A percentile compares a stretch with the other conserved stretches of the same genome.
phyloP scores from a whole-genome alignment of 2,888 invertebrate genomes.

The Temnothorax ravouxi region DNA sequence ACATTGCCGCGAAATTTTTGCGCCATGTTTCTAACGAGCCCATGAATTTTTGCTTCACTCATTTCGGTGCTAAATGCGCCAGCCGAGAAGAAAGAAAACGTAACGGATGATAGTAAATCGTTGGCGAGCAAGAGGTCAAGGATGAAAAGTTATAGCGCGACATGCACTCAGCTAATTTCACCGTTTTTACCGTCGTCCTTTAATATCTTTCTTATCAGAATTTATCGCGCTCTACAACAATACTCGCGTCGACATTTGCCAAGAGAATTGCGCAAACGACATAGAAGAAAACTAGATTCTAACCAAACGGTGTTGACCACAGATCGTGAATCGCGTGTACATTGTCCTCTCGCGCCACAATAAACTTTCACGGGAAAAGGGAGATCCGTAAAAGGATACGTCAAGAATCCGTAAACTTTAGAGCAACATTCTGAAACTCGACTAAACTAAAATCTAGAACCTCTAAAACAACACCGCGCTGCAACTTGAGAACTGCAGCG shows the following conservation, averaged over 20 bases:
- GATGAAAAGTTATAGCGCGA: slow-evolving; percentile 14
- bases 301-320: slow-evolving; percentile 4
- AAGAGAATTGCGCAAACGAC: background rate
- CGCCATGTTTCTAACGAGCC: slow-evolving; percentile 51
- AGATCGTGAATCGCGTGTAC: background rate
- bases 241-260: background rate
- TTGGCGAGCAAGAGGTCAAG: background rate
- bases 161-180: slow-evolving; percentile 73
- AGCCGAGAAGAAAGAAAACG: slow-evolving; percentile 49
- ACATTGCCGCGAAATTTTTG: slow-evolving; percentile 34
- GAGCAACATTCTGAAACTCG: slow-evolving; percentile 33
- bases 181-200: slow-evolving; percentile 53
- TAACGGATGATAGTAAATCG: slow-evolving; percentile 38
- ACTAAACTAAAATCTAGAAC: slow-evolving; percentile 40
- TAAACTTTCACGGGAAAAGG: slow-evolving; percentile 18
- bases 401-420: slow-evolving; percentile 33
- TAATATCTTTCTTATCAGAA: slow-evolving; percentile 60
- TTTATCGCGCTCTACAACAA: slow-evolving; percentile 50
- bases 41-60: slow-evolving; percentile 62
- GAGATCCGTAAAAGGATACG: slow-evolving; percentile 31
- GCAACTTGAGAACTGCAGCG: slow-evolving; percentile 24
- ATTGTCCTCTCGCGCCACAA: background rate
- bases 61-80: slow-evolving; percentile 52
- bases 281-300: background rate
- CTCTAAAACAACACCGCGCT: slow-evolving; percentile 30